Evolutionary conservation across 2,888 invertebrate species (phyloP), one percentile per base, ranked within the genome.

Genomic region (Drosophila lacicola): DNA sequence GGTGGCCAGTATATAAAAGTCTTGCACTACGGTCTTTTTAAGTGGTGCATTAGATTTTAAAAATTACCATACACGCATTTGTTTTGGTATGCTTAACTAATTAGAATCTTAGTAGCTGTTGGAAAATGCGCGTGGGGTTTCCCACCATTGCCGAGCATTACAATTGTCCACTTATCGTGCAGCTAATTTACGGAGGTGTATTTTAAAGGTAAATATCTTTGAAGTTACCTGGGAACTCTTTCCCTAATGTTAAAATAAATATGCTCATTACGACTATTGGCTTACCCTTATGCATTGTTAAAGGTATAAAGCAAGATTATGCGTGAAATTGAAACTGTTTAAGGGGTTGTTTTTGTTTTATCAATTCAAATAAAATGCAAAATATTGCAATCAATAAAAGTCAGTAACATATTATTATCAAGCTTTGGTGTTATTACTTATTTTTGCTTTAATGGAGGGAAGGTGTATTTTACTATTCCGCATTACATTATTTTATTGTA

Each of bases 131-230:
- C 14, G 21, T 55, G 41, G 13, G 13, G 9, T 29, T 34, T 71
- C 65, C 50, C 71, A 78, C 60, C 58, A 45, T 49, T 69, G 49
- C 50, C 41, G 34, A 46, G 29, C 63, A 39, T 41, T 50, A 79
- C 74, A 82, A 84, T 79, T 72, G 71, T 55, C 82, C 77, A 82
- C 72, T 84, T 82, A 84, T 61, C 82, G 68, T 56, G 17, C 29
- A 66, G 55, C 71, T 82, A 82, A 84, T 81, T 81, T 64, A 49
- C 60, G 17, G 54, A 25, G 54, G 36, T 49, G 42, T 45, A 49
- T 42, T 39, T 47, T 39, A 60, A 51, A 55, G 34, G 36, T 17
- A 47, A 46, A 21, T 14, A 49, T 47, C 61, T 39, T 19, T 6
- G 4, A 19, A 47, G n/a, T 13, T 10, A 17, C 8, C 34, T 74